Evolutionary conservation across 2,113 vertebrate species (phyloP), one percentile per base, ranked within the genome.

Genomic region (Cochlearius cochlearius): DNA sequence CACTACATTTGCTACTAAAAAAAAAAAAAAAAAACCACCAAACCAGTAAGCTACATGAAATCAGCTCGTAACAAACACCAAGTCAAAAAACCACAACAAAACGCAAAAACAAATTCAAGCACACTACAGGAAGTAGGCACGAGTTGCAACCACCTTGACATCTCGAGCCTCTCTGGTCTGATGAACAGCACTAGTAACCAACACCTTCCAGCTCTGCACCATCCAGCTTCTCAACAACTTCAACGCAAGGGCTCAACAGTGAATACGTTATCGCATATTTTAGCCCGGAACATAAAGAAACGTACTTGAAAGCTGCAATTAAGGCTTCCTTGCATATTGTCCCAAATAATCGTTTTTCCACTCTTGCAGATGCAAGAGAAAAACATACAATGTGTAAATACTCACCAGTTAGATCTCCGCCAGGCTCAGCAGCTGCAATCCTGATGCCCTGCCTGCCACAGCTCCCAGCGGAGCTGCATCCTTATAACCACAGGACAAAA

Each of bases 231-330:
- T 52, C 72, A 71, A 0, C 29, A 49, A 9, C 13, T 53, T 62
- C 62, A 72, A 49, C 0, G 0, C 7, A 1, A 43, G 38, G 30
- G 49, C 74, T 63, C 52, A 22, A 0, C 0, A 18, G 38, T 11
- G 25, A 69, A 53, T 6, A 43, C 2, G 6, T 22, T 9, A 41
- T 4, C 64, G 55, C 2, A 2, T 15, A 47, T 43, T 81, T 49
- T 18, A 76, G n/a, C 49, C 58, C 47, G 63, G 18, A 59, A 85
- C 0, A 3, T 23, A 39, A 39, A 68, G 30, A 59, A 85, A 45
- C 0, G 3, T 32, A 29, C 52, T 58, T 63, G 32, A 60, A 88
- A 67, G 38, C 39, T 20, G 43, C 55, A 63, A 20, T 47, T 47
- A 62, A 75, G 20, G 52, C 53, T 76, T 87, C 63, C 52, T 47